These are phyloP conservation scores for Falco concolor DNA, from an alignment of 2,797 vertebrate species.

Conservation along the genomic window DNA sequence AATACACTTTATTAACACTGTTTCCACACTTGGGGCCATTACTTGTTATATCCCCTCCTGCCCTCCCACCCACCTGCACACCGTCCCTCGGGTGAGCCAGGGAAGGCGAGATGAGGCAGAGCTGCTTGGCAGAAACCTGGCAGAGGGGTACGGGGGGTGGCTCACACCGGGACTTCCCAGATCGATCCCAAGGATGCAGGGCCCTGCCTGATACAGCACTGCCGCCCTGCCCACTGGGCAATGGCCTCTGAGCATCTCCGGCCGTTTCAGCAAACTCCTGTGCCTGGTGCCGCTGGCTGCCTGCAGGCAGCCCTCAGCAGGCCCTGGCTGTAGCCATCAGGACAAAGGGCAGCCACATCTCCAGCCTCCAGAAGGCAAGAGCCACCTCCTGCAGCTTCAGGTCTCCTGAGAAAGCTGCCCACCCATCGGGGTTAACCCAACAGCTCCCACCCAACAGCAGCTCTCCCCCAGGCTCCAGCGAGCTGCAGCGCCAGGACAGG, in stretches of 20 bases:
- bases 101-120: background rate
- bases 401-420: background rate
- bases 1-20: slow-evolving; percentile 82
- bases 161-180: accelerated
- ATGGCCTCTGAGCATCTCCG: background rate
- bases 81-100: background rate
- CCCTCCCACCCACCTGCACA: background rate
- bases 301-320: background rate
- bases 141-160: background rate
- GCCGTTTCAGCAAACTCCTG: background rate
- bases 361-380: background rate
- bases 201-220: background rate
- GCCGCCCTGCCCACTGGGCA: background rate
- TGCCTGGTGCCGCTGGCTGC: background rate
- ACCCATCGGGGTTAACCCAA: background rate
- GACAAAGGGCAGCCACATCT: background rate
- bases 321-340: background rate
- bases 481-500: background rate
- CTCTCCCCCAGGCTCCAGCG: background rate
- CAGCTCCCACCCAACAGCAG: background rate
- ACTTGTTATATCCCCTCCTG: slow-evolving; percentile 54
- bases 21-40: slow-evolving; percentile 67
- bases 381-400: background rate
- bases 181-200: background rate
- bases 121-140: background rate